Evolutionary conservation across 2,888 invertebrate genomes (phyloP).

Genomic region (Calameuta idolon): DNA sequence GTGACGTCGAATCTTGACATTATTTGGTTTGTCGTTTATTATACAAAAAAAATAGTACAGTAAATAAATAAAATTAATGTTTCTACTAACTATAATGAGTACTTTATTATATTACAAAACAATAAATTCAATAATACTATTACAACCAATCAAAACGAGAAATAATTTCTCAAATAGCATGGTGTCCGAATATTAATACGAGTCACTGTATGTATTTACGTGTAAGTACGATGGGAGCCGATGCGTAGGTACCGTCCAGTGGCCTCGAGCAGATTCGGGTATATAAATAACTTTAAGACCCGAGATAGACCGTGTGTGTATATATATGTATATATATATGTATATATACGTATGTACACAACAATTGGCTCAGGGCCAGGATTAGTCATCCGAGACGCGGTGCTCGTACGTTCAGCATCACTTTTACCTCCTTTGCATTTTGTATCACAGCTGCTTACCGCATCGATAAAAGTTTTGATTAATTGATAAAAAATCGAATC

Average conservation of each 20-base stretch:
- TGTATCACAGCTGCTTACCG: background rate
- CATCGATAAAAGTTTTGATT: background rate
- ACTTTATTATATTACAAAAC: no score
- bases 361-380: constrained; percentile 43
- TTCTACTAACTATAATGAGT: no score
- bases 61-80: no score
- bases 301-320: constrained; percentile 21
- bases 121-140: no score
- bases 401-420: constrained; percentile 24
- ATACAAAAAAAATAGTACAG: no score
- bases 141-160: no score
- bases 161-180: no score
- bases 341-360: constrained; percentile 11
- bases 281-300: constrained; percentile 49
- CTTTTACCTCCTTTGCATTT: background rate
- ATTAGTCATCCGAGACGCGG: constrained; percentile 44
- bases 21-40: no score
- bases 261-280: constrained; percentile 41
- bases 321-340: constrained; percentile 11
- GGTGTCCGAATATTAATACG: no score
- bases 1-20: no score
- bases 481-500: background rate
- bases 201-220: background rate
- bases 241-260: background rate
- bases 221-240: background rate